phyloP scores from a whole-genome alignment of 2,113 vertebrate species.

The Ceuthmochares aereus region DNA sequence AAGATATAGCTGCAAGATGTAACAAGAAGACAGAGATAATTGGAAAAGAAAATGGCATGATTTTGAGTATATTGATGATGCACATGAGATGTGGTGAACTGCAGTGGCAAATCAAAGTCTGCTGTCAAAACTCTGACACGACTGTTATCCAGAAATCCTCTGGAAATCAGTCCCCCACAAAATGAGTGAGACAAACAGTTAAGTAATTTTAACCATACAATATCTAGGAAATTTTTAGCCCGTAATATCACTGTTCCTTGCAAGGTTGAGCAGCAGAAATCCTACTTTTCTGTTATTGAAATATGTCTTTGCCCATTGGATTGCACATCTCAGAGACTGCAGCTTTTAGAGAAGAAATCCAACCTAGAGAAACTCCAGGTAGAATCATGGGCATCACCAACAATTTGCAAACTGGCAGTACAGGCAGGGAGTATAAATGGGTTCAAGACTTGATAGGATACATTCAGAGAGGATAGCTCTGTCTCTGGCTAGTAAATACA shows the following conservation, averaged over 20 bases:
- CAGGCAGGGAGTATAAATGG: not conserved
- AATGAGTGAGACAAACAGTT: not conserved
- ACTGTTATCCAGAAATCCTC: not conserved
- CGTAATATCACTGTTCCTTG: not conserved
- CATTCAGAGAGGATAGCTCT: not conserved
- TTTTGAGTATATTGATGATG: not conserved
- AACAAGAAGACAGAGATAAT: not conserved
- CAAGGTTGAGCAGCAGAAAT: not conserved
- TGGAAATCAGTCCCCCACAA: constrained; percentile 11
- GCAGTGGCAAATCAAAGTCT: not conserved
- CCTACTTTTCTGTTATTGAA: not conserved
- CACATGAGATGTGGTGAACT: not conserved
- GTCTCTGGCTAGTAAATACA: not conserved
- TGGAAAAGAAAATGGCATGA: not conserved
- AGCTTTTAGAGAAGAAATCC: not conserved
- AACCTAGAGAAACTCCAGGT: not conserved
- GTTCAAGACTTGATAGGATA: not conserved
- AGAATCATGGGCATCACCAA: not conserved
- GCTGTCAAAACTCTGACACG: not conserved
- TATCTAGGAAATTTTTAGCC: not conserved
- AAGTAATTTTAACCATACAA: not conserved
- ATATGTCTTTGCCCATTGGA: not conserved
- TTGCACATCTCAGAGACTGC: not conserved
- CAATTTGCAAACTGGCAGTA: not conserved
- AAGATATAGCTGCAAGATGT: not conserved